A percentile compares a stretch with the other conserved stretches of the same genome.
These are phyloP conservation scores for Falcunculus frontatus DNA, from an alignment of 2,113 vertebrate genomes.

Conservation along the genomic window DNA sequence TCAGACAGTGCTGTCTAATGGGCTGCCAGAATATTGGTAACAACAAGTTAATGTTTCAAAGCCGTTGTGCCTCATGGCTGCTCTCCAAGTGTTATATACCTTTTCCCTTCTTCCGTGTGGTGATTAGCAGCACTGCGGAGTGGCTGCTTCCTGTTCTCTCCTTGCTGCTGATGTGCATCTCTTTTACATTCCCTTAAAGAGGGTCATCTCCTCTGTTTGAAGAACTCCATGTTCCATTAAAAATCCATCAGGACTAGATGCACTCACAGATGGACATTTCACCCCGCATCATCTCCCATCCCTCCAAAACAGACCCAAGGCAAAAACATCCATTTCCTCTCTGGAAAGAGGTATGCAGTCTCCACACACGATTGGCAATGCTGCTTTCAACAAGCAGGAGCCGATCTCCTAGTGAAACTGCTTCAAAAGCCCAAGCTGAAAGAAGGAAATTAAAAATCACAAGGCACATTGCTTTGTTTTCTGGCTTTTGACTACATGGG, in stretches of 20 bases:
- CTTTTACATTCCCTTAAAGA: neutral
- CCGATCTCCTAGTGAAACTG: neutral
- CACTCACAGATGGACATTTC: neutral
- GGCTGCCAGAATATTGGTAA: neutral
- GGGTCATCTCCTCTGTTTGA: neutral
- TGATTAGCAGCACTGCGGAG: neutral
- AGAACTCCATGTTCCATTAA: neutral
- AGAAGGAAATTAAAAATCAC: neutral
- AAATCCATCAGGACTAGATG: neutral
- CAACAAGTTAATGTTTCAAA: neutral
- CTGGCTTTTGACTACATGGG: neutral
- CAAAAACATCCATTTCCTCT: neutral
- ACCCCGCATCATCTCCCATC: fast-evolving
- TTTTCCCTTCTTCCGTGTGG: neutral
- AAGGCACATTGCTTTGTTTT: neutral
- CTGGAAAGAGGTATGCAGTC: neutral
- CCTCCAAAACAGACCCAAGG: neutral
- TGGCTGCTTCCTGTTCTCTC: neutral
- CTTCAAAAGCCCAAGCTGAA: neutral
- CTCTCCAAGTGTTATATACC: neutral
- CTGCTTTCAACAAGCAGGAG: neutral
- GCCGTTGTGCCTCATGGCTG: neutral
- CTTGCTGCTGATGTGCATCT: neutral
- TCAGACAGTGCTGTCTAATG: neutral
- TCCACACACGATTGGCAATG: neutral